These are phyloP conservation scores for Erethizon dorsatum DNA, from an alignment of 2,797 vertebrate genomes.

Conservation along the genomic window DNA sequence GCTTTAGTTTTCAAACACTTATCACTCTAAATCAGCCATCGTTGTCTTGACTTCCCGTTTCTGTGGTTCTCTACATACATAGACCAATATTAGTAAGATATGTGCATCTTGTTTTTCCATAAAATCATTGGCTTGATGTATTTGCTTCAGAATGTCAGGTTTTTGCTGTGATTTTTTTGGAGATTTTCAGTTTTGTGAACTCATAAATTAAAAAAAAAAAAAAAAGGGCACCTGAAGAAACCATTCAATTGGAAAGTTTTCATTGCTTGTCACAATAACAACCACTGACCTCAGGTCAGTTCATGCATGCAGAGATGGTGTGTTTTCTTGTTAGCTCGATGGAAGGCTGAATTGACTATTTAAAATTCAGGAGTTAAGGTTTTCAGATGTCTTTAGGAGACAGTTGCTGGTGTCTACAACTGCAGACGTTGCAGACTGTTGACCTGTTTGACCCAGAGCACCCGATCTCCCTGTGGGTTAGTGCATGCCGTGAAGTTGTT, in stretches of 20 bases:
- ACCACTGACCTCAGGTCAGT: not conserved
- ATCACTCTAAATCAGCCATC: constrained; percentile 76
- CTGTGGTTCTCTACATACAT: constrained; percentile 61
- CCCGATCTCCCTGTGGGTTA: not conserved
- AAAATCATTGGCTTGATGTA: constrained; percentile 2
- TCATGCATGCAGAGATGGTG: not conserved
- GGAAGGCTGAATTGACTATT: constrained; percentile 8
- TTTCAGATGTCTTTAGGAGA: constrained; percentile 36
- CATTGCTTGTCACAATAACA: not conserved
- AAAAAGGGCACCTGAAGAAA: not conserved
- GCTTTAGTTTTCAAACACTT: constrained; percentile 86
- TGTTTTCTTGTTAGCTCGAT: not conserved
- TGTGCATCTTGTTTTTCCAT: constrained; percentile 46
- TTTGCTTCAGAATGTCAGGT: constrained; percentile 58
- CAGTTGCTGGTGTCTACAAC: not conserved
- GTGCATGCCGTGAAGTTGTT: not conserved
- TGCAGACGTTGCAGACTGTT: not conserved
- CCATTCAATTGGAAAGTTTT: constrained; percentile 25
- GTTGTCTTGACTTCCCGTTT: constrained; percentile 66
- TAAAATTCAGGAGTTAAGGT: constrained; percentile 5
- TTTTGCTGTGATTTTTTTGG: constrained; percentile 54
- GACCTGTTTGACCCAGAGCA: not conserved
- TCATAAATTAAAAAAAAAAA: constrained; percentile 29
- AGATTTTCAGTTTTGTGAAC: constrained; percentile 42
- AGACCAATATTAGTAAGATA: not conserved